Base-by-base conservation (phyloP, 2,888 invertebrate genomes). In the Slavum lentiscoides region DNA sequence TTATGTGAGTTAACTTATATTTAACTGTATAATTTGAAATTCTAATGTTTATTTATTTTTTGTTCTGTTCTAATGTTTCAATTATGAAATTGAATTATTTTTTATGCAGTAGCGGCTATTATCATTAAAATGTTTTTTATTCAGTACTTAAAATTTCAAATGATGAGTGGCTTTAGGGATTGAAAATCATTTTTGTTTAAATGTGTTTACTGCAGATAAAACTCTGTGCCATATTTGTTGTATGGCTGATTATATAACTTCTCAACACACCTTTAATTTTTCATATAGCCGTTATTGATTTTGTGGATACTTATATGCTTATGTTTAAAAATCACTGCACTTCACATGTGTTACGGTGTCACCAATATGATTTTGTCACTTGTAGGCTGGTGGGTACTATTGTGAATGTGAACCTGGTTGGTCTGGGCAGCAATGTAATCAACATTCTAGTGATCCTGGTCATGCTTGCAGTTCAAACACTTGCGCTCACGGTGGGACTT, bases 401-500 rank as follows among this genome's bases (percentile, higher is more conserved):
- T 94, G 94, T 88, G 89, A 89, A 84, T 94, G 93, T 86, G 89
- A 90, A 86, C 85, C 88, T 82, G 93, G 93, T 83, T 94, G 92
- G 91, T 87, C 89, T 82, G 92, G 92, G 72, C 85, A 87, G 64
- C 88, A 89, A 84, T 90, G 90, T 86, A 88, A 90, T 69, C 82
- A 82, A 61, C 81, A 30, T 59, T 66, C 80, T 59, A 74, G 62
- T 83, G 83, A 73, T 62, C 49, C 61, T 74, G 72, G 49, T 80
- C 74, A 55, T 82, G 77, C 67, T 80, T 80, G 70, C 70, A 64
- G 55, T 80, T 53, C 72, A 70, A 70, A 72, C 23, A 72, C 91
- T 66, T 95, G 95, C 85, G 88, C 89, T 83, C 92, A 84, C 70
- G 96, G 96, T 37, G 97, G 97, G 21, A 95, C 94, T 0, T 98